These are phyloP conservation scores for Montipora sp. DNA, from an alignment of 64 coral and sea anemone species.

Conservation along the genomic window DNA sequence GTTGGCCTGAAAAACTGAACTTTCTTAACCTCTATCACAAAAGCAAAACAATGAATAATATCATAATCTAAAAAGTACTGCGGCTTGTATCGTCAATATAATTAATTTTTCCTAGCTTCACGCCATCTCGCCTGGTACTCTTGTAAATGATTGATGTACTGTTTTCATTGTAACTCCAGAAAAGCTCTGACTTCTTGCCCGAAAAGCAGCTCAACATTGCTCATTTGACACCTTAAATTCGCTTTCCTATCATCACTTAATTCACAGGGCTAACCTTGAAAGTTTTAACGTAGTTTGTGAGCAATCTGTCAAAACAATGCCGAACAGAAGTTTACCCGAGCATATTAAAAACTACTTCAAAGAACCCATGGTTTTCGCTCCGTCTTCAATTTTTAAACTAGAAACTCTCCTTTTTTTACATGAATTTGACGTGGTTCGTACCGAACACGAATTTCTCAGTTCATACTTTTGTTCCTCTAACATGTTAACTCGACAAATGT, in stretches of 20 bases:
- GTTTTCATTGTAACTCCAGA: background rate
- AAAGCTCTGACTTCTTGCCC: background rate
- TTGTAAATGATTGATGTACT: constrained; percentile 1
- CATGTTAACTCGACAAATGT: background rate
- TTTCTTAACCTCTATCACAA: background rate
- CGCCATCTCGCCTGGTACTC: background rate
- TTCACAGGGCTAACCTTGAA: background rate
- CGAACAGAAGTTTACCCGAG: background rate
- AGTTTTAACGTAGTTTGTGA: background rate
- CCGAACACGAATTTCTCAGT: background rate
- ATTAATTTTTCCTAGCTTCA: background rate
- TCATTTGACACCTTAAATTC: background rate
- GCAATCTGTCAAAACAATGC: background rate
- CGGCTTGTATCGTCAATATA: constrained; percentile 1
- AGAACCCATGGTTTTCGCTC: background rate
- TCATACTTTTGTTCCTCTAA: background rate
- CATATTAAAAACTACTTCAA: background rate
- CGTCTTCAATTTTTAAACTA: background rate
- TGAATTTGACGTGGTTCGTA: background rate
- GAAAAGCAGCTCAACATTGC: background rate
- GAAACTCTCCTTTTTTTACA: background rate
- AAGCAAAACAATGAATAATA: constrained; percentile 36
- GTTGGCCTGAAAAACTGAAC: background rate
- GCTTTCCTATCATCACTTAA: background rate
- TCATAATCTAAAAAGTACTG: background rate